Evolutionary conservation across 2,888 invertebrate genomes (phyloP).

Genomic region (Melitaea athalia): DNA sequence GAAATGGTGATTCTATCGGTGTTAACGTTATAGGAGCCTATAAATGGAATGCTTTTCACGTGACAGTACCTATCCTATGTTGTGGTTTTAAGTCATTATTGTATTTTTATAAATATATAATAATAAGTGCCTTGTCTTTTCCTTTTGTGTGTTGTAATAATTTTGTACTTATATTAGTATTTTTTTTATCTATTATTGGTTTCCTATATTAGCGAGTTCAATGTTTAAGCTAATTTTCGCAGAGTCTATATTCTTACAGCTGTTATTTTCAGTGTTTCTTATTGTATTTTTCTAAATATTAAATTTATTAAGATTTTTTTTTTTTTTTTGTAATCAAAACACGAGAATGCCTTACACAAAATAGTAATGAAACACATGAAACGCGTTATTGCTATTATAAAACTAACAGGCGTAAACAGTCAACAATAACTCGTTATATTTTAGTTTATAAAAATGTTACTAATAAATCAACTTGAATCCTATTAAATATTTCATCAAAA

Average conservation of each 20-base stretch:
- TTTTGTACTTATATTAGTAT: no score
- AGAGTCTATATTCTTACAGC: no score
- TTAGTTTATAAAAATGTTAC: background rate
- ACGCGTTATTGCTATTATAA: background rate
- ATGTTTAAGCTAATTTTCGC: no score
- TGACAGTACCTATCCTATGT: no score
- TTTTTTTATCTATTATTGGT: no score
- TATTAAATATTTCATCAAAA: conserved; percentile 1
- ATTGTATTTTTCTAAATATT: no score
- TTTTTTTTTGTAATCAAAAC: background rate
- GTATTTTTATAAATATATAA: no score
- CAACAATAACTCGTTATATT: background rate
- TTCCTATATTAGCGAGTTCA: no score
- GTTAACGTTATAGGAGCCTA: background rate
- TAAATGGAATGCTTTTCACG: background rate
- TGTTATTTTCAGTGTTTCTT: no score
- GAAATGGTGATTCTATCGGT: background rate
- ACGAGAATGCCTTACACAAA: conserved; percentile 2
- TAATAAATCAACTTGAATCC: background rate
- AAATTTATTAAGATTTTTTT: background rate
- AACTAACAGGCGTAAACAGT: conserved; percentile 1
- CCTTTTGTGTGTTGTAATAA: no score
- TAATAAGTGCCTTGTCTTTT: no score
- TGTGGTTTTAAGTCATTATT: no score
- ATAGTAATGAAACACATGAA: background rate